Conservation (phyloP, 1,140 invertebrate species). For the Drosophila sp. region DNA sequence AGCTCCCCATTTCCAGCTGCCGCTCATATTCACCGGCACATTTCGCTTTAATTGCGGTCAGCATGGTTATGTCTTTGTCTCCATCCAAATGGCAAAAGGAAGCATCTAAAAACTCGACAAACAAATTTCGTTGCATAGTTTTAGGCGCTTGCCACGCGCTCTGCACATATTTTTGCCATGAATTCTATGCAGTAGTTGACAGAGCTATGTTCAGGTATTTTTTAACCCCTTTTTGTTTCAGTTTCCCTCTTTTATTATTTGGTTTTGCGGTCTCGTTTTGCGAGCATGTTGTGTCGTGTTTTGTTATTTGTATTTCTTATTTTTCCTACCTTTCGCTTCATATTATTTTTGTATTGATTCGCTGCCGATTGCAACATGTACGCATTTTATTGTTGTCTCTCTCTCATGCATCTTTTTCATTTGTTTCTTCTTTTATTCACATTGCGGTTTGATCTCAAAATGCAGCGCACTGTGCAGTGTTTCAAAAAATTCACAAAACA, state of each 20-base stretch:
- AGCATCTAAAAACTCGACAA: slow-evolving; percentile 42
- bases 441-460: slow-evolving; percentile 36
- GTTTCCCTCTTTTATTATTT: slow-evolving; percentile 2
- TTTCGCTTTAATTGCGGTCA: slow-evolving; percentile 77
- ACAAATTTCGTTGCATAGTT: slow-evolving; percentile 60
- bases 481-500: neutral
- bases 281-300: slow-evolving; percentile 29
- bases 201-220: slow-evolving; percentile 39
- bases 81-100: slow-evolving; percentile 42
- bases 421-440: slow-evolving; percentile 3
- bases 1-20: neutral
- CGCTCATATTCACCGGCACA: slow-evolving; percentile 40
- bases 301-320: slow-evolving; percentile 40
- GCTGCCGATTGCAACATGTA: slow-evolving; percentile 60
- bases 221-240: slow-evolving; percentile 14
- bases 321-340: slow-evolving; percentile 27
- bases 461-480: slow-evolving; percentile 3
- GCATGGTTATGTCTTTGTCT: slow-evolving; percentile 71
- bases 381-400: slow-evolving; percentile 63
- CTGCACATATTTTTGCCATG: slow-evolving; percentile 50
- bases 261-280: slow-evolving; percentile 27
- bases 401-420: slow-evolving; percentile 1
- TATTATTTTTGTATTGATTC: slow-evolving; percentile 46
- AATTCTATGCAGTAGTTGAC: slow-evolving; percentile 34
- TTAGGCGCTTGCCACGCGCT: slow-evolving; percentile 52